phyloP scores from a whole-genome alignment of 2,113 vertebrate genomes.

The Actinemys pallida region DNA sequence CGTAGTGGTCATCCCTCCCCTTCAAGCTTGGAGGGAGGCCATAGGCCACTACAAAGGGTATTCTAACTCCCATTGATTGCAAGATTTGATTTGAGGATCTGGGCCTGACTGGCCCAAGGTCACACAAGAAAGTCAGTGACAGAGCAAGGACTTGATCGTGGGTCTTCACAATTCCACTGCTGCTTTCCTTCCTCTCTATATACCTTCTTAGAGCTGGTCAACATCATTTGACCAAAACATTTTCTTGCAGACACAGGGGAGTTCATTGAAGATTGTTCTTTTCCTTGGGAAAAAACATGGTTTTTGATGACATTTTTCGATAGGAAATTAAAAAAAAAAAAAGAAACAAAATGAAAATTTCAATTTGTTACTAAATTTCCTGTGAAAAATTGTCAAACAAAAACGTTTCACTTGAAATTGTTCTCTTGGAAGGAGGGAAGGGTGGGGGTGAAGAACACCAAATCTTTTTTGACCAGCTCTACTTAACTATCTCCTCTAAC shows the following conservation, averaged over 20 bases:
- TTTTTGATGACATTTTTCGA: not conserved
- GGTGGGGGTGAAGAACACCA: not conserved
- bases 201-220: not conserved
- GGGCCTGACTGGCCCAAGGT: not conserved
- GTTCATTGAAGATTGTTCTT: not conserved
- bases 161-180: not conserved
- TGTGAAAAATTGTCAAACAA: not conserved
- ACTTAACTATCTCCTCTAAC: not conserved
- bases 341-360: not conserved
- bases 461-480: not conserved
- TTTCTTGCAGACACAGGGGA: not conserved
- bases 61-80: not conserved
- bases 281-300: not conserved
- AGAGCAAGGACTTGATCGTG: not conserved
- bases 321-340: not conserved
- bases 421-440: not conserved
- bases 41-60: too few relatives aligned
- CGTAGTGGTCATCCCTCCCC: too few relatives aligned
- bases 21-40: too few relatives aligned
- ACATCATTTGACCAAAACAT: accelerated
- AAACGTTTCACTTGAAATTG: not conserved
- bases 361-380: not conserved
- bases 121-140: not conserved
- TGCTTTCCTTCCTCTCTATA: not conserved
- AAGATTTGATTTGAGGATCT: not conserved